Percentiles rank a stretch among this genome's conserved stretches.
Evolutionary conservation across 2,888 invertebrate species (phyloP).

Genomic region (Nebria salina): DNA sequence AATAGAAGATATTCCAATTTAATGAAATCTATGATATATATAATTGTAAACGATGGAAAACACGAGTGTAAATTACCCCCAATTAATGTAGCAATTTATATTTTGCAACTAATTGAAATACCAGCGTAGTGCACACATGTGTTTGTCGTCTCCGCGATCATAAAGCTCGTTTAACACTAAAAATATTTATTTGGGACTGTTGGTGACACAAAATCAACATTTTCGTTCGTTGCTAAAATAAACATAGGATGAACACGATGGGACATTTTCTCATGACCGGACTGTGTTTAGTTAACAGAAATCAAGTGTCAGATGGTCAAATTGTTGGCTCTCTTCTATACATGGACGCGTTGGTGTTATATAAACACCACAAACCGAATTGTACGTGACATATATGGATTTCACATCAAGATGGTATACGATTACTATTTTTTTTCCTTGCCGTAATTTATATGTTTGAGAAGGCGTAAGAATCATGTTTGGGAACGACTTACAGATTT

Average conservation of each 20-base stretch:
- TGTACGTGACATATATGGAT: not conserved
- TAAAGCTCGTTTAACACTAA: not conserved
- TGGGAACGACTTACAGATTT: not conserved
- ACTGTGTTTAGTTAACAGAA: not conserved
- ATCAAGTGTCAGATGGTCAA: slow-evolving; percentile 1
- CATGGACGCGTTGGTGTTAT: not conserved
- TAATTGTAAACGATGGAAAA: no score
- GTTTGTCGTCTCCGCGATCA: no score
- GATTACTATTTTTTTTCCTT: not conserved
- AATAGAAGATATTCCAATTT: no score
- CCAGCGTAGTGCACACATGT: no score
- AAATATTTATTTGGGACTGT: not conserved
- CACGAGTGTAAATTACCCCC: no score
- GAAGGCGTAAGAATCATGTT: not conserved
- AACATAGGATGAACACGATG: not conserved
- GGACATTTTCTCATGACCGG: slow-evolving; percentile 1
- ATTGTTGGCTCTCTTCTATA: not conserved
- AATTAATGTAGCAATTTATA: no score
- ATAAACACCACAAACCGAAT: not conserved
- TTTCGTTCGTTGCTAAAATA: not conserved
- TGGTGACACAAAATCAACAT: not conserved
- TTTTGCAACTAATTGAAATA: no score
- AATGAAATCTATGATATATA: no score
- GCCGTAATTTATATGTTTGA: not conserved
- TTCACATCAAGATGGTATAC: not conserved